Conservation (phyloP, 2,888 invertebrate genomes). For the Ectemnius lituratus region DNA sequence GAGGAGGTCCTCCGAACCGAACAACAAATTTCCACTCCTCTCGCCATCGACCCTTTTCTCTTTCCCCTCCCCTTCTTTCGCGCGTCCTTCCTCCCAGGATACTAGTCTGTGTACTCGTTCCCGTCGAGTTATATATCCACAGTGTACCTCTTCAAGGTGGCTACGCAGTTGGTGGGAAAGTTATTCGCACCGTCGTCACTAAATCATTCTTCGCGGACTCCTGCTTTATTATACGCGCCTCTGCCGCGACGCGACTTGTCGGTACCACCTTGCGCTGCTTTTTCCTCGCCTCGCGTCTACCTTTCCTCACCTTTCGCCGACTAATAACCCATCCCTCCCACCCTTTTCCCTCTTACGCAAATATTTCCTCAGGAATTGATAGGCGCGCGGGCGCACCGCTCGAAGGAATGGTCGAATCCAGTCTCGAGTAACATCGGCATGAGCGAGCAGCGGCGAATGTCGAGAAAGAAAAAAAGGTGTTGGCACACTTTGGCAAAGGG, state of each 20-base stretch:
- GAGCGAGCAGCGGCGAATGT: not conserved
- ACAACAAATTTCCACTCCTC: constrained; percentile 39
- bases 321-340: constrained; percentile 16
- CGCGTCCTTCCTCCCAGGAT: constrained; percentile 10
- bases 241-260: constrained; percentile 49
- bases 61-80: constrained; percentile 11
- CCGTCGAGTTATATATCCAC: constrained; percentile 18
- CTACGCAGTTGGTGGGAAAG: constrained; percentile 74
- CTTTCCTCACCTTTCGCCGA: constrained; percentile 41
- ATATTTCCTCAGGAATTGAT: constrained; percentile 9
- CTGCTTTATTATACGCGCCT: constrained; percentile 65
- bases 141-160: constrained; percentile 67
- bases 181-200: constrained; percentile 72
- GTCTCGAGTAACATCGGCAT: constrained; percentile 11
- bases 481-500: constrained; percentile 3
- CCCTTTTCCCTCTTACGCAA: not conserved
- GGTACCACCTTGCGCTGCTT: constrained; percentile 36
- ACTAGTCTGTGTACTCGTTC: constrained; percentile 18
- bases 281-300: constrained; percentile 38
- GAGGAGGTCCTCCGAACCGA: constrained; percentile 2
- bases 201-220: constrained; percentile 73
- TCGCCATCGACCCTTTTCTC: constrained; percentile 5
- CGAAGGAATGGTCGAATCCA: too few species aligned
- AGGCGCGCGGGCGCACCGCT: too few species aligned
- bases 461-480: constrained; percentile 19